Conservation (phyloP, 2,113 vertebrate genomes). For the Plestiodon gilberti region DNA sequence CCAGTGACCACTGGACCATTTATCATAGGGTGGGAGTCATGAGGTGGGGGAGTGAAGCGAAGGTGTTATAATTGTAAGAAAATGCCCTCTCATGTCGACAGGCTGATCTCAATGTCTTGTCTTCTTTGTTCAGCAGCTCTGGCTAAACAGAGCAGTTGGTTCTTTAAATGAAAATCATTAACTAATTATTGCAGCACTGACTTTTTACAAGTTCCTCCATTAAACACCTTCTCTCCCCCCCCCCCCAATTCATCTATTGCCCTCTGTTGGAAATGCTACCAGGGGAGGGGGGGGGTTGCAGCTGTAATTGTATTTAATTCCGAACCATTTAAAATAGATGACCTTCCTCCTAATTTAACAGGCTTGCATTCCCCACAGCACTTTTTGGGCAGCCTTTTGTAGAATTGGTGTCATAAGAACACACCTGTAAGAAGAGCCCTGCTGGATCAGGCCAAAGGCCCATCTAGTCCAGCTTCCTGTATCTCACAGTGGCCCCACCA, state of each 20-base stretch:
- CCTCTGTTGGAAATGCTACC: not conserved
- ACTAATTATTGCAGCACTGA: not conserved
- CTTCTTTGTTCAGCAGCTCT: fast-evolving
- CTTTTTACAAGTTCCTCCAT: not conserved
- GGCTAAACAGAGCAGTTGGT: fast-evolving
- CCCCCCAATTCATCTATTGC: not conserved
- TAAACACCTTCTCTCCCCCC: not conserved
- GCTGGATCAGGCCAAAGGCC: too few species aligned
- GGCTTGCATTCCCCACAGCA: not conserved
- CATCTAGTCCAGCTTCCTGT: too few species aligned
- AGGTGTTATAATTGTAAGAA: not conserved
- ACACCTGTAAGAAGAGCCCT: too few species aligned
- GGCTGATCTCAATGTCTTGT: not conserved
- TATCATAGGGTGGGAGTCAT: not conserved
- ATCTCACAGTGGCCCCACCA: too few species aligned
- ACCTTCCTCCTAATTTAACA: conserved; percentile 49
- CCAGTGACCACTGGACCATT: not conserved
- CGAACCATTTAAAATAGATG: conserved; percentile 33
- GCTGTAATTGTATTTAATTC: conserved; percentile 1
- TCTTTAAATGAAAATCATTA: not conserved
- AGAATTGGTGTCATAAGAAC: too few species aligned
- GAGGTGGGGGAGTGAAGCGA: not conserved
- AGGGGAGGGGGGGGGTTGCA: fast-evolving
- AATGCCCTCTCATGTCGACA: fast-evolving
- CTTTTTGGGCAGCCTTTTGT: too few species aligned